Conservation (phyloP, 2,113 vertebrate species). For the Centropus bengalensis region DNA sequence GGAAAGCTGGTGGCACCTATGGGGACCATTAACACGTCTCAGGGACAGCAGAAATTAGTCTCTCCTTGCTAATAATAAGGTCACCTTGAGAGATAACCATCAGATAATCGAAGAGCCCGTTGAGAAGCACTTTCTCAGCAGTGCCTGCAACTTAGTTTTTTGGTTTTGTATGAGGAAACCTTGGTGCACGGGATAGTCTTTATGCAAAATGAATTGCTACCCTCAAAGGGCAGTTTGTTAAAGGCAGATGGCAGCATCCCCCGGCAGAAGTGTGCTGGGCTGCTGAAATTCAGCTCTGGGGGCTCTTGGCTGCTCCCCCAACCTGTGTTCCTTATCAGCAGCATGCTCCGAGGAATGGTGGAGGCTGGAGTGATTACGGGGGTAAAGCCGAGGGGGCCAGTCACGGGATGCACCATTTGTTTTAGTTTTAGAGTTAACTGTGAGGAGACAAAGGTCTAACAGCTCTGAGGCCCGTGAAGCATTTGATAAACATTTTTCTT, state of each 20-base stretch:
- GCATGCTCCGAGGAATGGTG: background rate
- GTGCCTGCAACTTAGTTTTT: background rate
- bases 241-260: background rate
- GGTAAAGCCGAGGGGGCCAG: fast-evolving
- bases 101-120: background rate
- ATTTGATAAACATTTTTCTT: conserved; percentile 30
- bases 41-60: background rate
- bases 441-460: background rate
- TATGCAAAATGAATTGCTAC: fast-evolving
- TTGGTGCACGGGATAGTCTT: background rate
- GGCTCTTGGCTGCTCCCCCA: background rate
- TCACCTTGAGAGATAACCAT: background rate
- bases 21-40: background rate
- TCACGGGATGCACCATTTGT: background rate
- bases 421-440: conserved; percentile 21
- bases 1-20: background rate
- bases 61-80: background rate
- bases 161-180: background rate
- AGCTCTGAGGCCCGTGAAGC: background rate
- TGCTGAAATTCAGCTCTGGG: background rate
- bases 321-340: background rate
- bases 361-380: background rate
- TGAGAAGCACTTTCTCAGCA: background rate
- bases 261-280: background rate
- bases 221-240: fast-evolving